These are phyloP conservation scores for Notiomystis cincta DNA, from an alignment of 2,113 vertebrate species.

Conservation along the genomic window DNA sequence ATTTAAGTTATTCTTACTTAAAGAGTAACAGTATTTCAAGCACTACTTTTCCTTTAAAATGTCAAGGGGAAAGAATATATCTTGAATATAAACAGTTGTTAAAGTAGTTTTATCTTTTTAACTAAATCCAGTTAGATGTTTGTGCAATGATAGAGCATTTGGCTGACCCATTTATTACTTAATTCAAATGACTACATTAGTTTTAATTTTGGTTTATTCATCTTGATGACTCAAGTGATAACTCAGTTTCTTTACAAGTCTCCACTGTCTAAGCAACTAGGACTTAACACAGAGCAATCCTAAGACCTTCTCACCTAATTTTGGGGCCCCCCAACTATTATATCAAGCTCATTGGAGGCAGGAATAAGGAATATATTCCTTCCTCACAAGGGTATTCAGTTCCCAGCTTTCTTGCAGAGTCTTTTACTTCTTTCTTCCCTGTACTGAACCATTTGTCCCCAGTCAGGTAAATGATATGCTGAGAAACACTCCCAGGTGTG, in stretches of 20 bases:
- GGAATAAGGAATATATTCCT: neutral
- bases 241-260: neutral
- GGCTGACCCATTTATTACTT: neutral
- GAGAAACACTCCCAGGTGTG: neutral
- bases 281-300: neutral
- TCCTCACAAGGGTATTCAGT: neutral
- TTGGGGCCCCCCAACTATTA: accelerated
- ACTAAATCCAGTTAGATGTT: neutral
- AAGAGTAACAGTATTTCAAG: neutral
- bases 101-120: neutral
- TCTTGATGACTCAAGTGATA: neutral
- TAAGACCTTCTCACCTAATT: neutral
- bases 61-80: neutral
- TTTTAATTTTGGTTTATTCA: neutral
- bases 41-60: neutral
- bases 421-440: neutral
- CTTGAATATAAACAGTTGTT: neutral
- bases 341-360: neutral
- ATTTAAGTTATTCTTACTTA: neutral
- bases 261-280: neutral
- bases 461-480: neutral
- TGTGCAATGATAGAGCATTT: neutral
- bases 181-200: neutral
- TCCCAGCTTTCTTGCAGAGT: neutral
- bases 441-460: neutral